Conservation (phyloP, 2,113 vertebrate genomes). For the Aegithalos caudatus region DNA sequence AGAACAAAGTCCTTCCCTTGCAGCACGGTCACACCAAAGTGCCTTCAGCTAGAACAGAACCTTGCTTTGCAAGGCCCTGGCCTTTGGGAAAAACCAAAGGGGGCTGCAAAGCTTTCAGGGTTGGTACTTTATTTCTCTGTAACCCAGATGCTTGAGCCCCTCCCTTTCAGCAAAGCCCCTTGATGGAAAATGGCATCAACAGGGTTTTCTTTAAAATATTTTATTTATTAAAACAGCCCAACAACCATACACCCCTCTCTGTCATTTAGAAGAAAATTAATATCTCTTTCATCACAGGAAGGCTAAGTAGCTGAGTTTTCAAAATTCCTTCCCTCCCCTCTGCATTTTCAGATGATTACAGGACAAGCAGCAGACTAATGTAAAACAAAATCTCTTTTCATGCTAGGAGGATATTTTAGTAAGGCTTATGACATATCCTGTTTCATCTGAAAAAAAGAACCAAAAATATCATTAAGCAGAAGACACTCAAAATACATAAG, state of each 20-base stretch:
- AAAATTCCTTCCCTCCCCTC: background rate
- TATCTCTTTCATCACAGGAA: background rate
- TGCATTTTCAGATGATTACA: background rate
- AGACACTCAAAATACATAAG: background rate
- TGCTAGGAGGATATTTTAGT: background rate
- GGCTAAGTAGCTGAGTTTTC: background rate
- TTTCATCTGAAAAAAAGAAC: background rate
- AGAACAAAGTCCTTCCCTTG: background rate
- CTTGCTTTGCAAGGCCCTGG: background rate
- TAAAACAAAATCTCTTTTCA: constrained; percentile 1
- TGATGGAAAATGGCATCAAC: background rate
- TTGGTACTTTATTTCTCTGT: rapidly evolving
- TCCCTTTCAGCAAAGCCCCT: background rate
- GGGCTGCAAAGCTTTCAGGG: background rate
- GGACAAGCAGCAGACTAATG: background rate
- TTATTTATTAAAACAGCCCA: background rate
- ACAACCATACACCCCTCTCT: no score
- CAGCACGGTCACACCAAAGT: background rate
- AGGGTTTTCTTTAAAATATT: background rate
- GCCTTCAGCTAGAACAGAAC: background rate
- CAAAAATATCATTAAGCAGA: background rate
- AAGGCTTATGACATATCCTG: background rate
- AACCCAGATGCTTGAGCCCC: background rate
- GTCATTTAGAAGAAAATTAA: background rate
- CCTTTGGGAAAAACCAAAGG: background rate